Evolutionary conservation across 92 coral and sea anemone genomes (phyloP), one percentile per base, ranked within the genome.

Genomic region (Porites cylindrica): DNA sequence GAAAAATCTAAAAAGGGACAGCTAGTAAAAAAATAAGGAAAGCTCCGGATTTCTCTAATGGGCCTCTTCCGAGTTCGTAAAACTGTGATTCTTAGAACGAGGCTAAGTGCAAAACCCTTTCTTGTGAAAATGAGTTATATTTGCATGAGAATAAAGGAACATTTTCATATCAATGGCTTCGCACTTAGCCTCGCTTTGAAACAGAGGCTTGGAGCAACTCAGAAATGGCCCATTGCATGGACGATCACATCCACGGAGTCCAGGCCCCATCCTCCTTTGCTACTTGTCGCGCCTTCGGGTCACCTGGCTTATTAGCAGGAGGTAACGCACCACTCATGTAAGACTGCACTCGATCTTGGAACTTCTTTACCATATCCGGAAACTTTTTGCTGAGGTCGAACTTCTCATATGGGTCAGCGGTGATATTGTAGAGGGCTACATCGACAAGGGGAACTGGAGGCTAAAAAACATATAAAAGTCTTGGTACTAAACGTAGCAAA

Each of bases 321-420:
- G 95, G 92, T 16, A 92, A 52, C 76, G 85, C 80, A 29, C 88
- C 80, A 77, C 87, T 94, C 77, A 86, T 90, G 90, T 89, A 94
- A 61, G 68, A 92, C 79, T 94, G 80, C 38, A 94, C 91, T 23
- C 97, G 89, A 18, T 80, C 92, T 62, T 80, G 92, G 14, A 94
- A 68, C 69, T 87, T 72, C 78, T 80, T n/a, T 8, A 94, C 92
- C 12, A 83, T 78, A 21, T 89, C 93, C 52, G 97, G 95, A 76
- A 86, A 78, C 53, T 71, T 83, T 18, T 77, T 79, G 78, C 90
- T 86, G 53, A 94, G 89, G 78, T 92, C 91, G 47, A 80, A 10
- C 63, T 88, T 88, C 79, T 94, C 97, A 26, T 94, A 90, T 10
- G 95, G 97, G 82, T 94, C 97, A 91, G 93, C 97, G 75, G 93